Evolutionary conservation across 2,797 vertebrate species (phyloP), one percentile per base, ranked within the genome.

Genomic region (Lerista edwardsae): DNA sequence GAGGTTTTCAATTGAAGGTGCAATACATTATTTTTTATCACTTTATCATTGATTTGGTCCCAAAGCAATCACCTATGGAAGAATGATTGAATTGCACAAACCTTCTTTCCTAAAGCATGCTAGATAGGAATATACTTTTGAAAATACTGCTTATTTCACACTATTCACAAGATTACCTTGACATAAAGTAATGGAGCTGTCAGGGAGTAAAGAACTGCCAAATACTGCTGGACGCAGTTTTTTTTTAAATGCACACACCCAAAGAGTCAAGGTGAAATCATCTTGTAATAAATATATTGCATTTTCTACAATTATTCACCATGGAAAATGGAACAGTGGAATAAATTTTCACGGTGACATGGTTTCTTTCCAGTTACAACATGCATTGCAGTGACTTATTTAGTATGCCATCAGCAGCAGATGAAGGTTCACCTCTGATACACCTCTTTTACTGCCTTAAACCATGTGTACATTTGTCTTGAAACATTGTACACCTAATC

Each of bases 11-110:
- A 29, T n/a, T 61, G 34, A 41, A 39, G 1, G 12, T 73, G 21
- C 4, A 0, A 0, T 25, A 71, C 44, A n/a, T n/a, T n/a, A n/a
- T n/a, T 87, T 34, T 4, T 12, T 4, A 0, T 61, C 23, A 4
- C 62, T 1, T 87, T 65, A n/a, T 27, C 64, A 3, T 74, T 73
- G 51, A 27, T 25, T 69, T 27, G 34, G 23, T 69, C 34, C 31
- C 25, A 65, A 79, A 19, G 2, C 29, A 44, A 44, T 9, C 39
- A 21, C 19, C 39, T 55, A 36, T 69, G 10, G 5, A 41, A 41
- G 39, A 62, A n/a, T 39, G 25, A 65, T 17, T 65, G 41, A 41
- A 69, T 8, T 57, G 41, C 77, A 79, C 62, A 34, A 47, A 65
- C 31, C 5, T 12, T 68, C 23, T 64, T 14, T 8, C 61, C 29